These are phyloP conservation scores for Galerucella calmariensis DNA, from an alignment of 2,888 invertebrate genomes.

Conservation along the genomic window DNA sequence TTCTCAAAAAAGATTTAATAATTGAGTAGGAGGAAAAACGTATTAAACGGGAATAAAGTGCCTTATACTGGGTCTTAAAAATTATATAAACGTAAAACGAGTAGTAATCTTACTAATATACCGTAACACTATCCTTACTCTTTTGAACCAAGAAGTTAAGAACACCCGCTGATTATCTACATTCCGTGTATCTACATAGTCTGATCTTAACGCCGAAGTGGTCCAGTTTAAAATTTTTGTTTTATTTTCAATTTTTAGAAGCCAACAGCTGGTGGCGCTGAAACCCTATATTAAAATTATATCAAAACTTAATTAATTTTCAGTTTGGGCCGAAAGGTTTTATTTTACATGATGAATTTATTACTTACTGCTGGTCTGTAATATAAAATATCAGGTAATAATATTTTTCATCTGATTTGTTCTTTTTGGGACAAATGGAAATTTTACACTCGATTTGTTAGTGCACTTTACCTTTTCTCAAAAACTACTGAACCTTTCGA, in stretches of 20 bases:
- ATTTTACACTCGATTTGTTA: slow-evolving; percentile 35
- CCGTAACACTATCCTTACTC: not conserved
- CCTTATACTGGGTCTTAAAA: no score
- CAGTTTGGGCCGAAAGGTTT: slow-evolving; percentile 41
- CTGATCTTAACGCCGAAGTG: slow-evolving; percentile 22
- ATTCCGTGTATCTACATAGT: slow-evolving; percentile 3
- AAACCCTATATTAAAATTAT: slow-evolving; percentile 62
- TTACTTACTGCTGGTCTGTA: slow-evolving; percentile 38
- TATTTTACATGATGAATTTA: slow-evolving; percentile 43
- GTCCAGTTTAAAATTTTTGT: slow-evolving; percentile 29
- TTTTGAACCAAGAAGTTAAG: not conserved
- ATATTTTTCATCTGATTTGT: slow-evolving; percentile 40
- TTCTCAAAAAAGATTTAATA: no score
- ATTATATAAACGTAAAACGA: not conserved
- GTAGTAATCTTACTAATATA: not conserved
- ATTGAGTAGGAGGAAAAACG: no score
- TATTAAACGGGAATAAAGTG: no score
- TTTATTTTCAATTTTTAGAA: slow-evolving; percentile 37
- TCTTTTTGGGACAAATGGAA: slow-evolving; percentile 28
- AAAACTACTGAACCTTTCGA: no score
- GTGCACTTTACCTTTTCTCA: not conserved
- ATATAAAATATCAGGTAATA: slow-evolving; percentile 41
- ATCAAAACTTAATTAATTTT: slow-evolving; percentile 59
- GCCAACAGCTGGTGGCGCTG: slow-evolving; percentile 58
- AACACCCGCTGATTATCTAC: slow-evolving; percentile 9